Conservation (phyloP, 2,888 invertebrate genomes). For the Synanthedon vespiformis region DNA sequence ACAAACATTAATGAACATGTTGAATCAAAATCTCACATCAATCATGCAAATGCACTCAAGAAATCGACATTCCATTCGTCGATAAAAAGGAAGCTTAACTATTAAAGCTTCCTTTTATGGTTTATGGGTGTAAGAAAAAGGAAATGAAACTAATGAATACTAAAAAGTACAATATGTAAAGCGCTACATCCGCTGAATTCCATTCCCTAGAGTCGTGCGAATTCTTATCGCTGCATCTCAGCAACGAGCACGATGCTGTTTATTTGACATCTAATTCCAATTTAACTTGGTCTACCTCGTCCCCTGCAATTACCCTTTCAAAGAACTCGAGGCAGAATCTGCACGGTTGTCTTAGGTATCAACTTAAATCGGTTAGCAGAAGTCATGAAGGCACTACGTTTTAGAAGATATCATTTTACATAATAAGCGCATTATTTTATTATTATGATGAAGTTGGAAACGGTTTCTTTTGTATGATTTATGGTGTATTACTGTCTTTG, state of each 20-base stretch:
- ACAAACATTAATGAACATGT: too few species aligned
- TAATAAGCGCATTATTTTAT: neutral
- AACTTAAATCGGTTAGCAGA: neutral
- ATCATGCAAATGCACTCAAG: too few species aligned
- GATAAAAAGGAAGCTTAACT: too few species aligned
- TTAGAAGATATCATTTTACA: neutral
- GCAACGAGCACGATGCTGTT: slow-evolving; percentile 35
- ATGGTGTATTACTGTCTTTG: too few species aligned
- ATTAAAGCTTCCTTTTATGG: neutral
- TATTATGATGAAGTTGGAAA: neutral
- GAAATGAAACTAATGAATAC: neutral
- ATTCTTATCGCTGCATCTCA: slow-evolving; percentile 45
- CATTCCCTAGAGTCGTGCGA: slow-evolving; percentile 37
- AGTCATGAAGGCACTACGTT: neutral
- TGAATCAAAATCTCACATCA: too few species aligned
- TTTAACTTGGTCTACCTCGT: slow-evolving; percentile 11
- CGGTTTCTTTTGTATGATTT: too few species aligned
- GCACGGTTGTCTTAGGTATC: too few species aligned
- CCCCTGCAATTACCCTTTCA: neutral
- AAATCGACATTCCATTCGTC: neutral
- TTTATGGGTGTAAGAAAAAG: neutral
- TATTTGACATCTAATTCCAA: slow-evolving; percentile 26
- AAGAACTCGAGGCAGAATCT: neutral
- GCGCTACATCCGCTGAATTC: slow-evolving; percentile 4
- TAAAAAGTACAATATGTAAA: neutral